Evolutionary conservation across 2,888 invertebrate genomes (phyloP).

Genomic region (Heliconius erato): DNA sequence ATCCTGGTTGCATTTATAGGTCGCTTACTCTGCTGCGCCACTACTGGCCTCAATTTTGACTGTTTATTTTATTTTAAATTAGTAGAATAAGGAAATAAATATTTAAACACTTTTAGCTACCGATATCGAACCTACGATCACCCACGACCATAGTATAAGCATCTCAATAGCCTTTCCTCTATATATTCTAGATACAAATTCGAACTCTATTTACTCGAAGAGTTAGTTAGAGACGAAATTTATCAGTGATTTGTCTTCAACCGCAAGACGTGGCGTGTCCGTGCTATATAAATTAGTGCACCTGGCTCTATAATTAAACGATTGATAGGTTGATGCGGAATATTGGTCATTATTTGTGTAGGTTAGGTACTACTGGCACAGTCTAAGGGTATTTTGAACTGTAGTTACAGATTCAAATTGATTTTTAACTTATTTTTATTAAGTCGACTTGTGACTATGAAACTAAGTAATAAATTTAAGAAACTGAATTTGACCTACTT

Average conservation of each 20-base stretch:
- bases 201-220: background rate
- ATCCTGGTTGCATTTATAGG: too few species aligned
- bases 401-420: background rate
- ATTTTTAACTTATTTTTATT: background rate
- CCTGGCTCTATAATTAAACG: constrained; percentile 40
- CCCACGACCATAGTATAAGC: too few species aligned
- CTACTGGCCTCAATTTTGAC: too few species aligned
- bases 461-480: too few species aligned
- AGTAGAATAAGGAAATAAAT: too few species aligned
- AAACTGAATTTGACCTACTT: too few species aligned
- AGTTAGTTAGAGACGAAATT: constrained; percentile 25
- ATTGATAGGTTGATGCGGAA: constrained; percentile 26
- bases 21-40: too few species aligned
- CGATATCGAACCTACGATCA: too few species aligned
- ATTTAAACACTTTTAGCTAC: too few species aligned
- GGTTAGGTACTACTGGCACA: background rate
- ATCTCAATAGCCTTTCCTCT: too few species aligned
- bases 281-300: constrained; percentile 42
- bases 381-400: background rate
- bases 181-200: background rate
- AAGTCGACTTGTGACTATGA: background rate
- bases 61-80: too few species aligned
- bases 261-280: constrained; percentile 40
- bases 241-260: constrained; percentile 42
- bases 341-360: background rate